Evolutionary conservation across 2,113 vertebrate genomes (phyloP).

Genomic region (Opisthocomus hoazin): DNA sequence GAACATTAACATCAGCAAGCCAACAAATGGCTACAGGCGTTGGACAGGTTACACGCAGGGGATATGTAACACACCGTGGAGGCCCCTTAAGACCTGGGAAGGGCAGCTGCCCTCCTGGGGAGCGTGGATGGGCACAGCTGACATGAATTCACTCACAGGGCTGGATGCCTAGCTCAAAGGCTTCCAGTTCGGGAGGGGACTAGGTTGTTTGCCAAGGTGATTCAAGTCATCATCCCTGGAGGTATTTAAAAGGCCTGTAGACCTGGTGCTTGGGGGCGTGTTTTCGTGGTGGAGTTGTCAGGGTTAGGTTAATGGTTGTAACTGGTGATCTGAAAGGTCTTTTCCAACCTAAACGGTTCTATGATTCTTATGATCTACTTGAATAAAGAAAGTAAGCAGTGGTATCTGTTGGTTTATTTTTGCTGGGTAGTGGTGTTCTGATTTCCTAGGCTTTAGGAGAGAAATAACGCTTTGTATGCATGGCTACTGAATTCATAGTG

Average conservation of each 20-base stretch:
- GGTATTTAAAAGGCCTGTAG: too few relatives aligned
- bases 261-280: too few relatives aligned
- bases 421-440: neutral
- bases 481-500: neutral
- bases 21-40: neutral
- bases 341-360: too few relatives aligned
- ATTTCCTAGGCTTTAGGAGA: neutral
- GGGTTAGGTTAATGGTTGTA: too few relatives aligned
- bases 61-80: fast-evolving
- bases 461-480: neutral
- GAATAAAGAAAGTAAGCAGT: neutral
- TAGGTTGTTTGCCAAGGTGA: neutral
- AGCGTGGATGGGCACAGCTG: neutral
- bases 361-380: neutral
- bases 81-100: neutral
- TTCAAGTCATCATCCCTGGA: too few relatives aligned
- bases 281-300: too few relatives aligned
- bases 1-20: neutral
- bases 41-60: neutral
- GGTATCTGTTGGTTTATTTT: neutral
- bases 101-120: neutral
- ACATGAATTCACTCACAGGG: neutral
- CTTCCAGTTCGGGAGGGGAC: neutral
- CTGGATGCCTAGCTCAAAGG: neutral
- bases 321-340: too few relatives aligned